Conservation (phyloP, 2,888 invertebrate species). For the Belgica antarctica region DNA sequence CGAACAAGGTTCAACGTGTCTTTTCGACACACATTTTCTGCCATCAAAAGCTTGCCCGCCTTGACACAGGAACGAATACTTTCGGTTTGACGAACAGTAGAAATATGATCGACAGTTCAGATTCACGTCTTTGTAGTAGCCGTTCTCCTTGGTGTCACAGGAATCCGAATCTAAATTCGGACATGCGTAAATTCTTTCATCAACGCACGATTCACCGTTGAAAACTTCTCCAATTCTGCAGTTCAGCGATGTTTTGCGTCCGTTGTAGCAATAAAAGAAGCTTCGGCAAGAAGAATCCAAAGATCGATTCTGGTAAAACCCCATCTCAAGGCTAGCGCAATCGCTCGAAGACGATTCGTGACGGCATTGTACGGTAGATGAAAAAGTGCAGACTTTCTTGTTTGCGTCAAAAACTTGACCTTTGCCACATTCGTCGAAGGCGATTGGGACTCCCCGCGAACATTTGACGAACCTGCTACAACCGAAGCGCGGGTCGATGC, state of each 20-base stretch:
- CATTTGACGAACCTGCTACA: conserved; percentile 52
- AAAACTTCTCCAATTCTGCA: conserved; percentile 58
- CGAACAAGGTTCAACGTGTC: conserved; percentile 47
- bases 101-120: conserved; percentile 62
- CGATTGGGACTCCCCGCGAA: conserved; percentile 48
- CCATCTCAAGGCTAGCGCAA: conserved; percentile 48
- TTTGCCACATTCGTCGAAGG: conserved; percentile 48
- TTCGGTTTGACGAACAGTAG: conserved; percentile 59
- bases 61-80: conserved; percentile 61
- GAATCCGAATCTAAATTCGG: conserved; percentile 57
- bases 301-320: conserved; percentile 56
- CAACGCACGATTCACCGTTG: conserved; percentile 61
- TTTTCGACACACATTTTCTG: conserved; percentile 54
- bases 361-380: conserved; percentile 46
- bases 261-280: conserved; percentile 62
- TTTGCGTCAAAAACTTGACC: conserved; percentile 50
- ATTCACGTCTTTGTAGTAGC: conserved; percentile 57
- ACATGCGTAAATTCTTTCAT: conserved; percentile 56
- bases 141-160: conserved; percentile 59
- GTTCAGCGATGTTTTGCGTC: conserved; percentile 57
- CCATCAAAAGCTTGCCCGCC: conserved; percentile 59
- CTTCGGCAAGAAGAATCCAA: conserved; percentile 56
- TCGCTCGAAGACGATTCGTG: conserved; percentile 47
- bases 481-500: conserved; percentile 49
- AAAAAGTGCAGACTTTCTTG: conserved; percentile 46